A percentile compares a stretch with the other conserved stretches of the same genome.
Evolutionary conservation across 30 jellyfish, hydroid and myxozoan genomes (phyloP).

Genomic region (Rhopilema esculentum): DNA sequence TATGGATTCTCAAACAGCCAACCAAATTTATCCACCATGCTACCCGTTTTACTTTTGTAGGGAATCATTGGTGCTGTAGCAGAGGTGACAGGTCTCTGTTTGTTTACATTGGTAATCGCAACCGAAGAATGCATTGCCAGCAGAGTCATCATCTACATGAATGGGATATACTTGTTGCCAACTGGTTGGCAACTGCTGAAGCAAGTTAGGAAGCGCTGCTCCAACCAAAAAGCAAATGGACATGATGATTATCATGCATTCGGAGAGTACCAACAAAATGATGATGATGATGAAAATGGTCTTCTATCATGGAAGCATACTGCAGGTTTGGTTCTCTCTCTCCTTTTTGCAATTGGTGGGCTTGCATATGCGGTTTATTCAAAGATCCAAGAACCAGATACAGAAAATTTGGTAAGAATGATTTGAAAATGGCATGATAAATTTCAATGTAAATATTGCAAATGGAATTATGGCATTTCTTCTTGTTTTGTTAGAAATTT

Average conservation of each 20-base stretch:
- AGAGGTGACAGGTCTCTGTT: slow-evolving; percentile 80
- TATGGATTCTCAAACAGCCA: no score
- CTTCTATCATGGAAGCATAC: slow-evolving; percentile 1
- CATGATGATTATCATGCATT: slow-evolving; percentile 29
- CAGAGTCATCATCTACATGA: slow-evolving; percentile 68
- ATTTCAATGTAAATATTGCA: no score
- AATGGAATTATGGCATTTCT: no score
- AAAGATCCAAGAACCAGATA: neutral
- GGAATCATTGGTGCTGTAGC: slow-evolving; percentile 66
- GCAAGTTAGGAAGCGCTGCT: slow-evolving; percentile 26
- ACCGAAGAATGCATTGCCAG: slow-evolving; percentile 43
- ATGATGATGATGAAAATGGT: neutral
- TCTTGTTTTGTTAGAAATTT: no score
- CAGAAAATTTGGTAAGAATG: neutral
- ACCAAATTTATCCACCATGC: no score
- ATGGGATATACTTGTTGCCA: slow-evolving; percentile 82
- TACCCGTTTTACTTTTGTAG: slow-evolving; percentile 49
- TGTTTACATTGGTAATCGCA: slow-evolving; percentile 72
- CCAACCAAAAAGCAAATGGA: neutral
- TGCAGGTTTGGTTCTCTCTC: neutral
- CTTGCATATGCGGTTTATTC: slow-evolving; percentile 11
- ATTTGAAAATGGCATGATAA: no score
- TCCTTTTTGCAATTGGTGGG: slow-evolving; percentile 55
- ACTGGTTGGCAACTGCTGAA: slow-evolving; percentile 54
- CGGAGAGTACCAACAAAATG: neutral